phyloP scores from a whole-genome alignment of 2,797 vertebrate species.

The Scolopax rusticola region DNA sequence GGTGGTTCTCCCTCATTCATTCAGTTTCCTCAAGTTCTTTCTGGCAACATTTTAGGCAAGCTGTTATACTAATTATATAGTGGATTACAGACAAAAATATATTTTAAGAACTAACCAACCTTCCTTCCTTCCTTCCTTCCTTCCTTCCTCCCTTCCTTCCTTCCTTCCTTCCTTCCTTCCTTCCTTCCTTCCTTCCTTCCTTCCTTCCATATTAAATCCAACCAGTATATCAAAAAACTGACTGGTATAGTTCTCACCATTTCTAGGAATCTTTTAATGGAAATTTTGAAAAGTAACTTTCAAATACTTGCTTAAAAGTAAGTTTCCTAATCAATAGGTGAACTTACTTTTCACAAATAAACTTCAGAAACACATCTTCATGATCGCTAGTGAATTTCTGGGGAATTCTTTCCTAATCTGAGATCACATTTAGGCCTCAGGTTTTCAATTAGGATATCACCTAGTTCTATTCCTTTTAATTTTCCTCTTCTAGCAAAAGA shows the following conservation, averaged over 20 bases:
- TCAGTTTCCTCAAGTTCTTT: background rate
- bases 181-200: too few relatives aligned
- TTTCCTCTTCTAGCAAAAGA: background rate
- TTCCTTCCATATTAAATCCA: background rate
- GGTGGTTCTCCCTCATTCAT: background rate
- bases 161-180: too few relatives aligned
- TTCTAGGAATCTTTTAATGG: background rate
- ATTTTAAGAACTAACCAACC: background rate
- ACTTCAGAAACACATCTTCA: background rate
- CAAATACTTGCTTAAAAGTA: background rate
- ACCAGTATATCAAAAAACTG: background rate
- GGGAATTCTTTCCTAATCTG: background rate
- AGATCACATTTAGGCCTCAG: background rate
- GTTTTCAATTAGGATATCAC: background rate
- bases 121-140: background rate
- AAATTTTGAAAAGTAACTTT: background rate
- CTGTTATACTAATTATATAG: background rate
- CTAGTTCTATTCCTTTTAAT: background rate
- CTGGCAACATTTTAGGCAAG: background rate
- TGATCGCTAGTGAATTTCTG: background rate
- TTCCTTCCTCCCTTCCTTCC: too few relatives aligned
- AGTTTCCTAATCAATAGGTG: background rate
- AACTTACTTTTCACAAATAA: background rate
- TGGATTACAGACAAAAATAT: background rate
- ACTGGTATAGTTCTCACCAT: background rate